These are phyloP conservation scores for Limanda limanda DNA, from an alignment of 2,113 vertebrate species.

Conservation along the genomic window DNA sequence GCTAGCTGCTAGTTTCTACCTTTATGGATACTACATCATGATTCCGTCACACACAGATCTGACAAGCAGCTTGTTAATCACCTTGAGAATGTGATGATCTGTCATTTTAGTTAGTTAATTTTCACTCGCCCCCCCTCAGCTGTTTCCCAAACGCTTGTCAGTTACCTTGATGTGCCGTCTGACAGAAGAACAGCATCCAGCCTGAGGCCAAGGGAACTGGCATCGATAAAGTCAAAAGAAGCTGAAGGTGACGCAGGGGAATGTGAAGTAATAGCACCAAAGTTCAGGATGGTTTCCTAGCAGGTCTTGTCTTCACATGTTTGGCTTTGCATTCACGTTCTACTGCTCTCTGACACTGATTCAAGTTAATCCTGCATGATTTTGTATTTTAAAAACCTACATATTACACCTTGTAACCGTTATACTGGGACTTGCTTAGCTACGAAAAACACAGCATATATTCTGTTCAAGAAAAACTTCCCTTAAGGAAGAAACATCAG, in stretches of 20 bases:
- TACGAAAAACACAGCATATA: too few species aligned
- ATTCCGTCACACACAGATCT: too few species aligned
- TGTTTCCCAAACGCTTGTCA: conserved; percentile 9
- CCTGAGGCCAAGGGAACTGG: conserved; percentile 11
- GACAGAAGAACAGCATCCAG: not conserved
- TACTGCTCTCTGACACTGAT: too few species aligned
- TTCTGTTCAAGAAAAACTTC: too few species aligned
- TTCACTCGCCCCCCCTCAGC: too few species aligned
- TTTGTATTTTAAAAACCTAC: not conserved
- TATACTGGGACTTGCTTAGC: too few species aligned
- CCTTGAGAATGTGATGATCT: too few species aligned
- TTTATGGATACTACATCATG: too few species aligned
- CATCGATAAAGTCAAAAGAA: conserved; percentile 12
- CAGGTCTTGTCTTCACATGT: conserved; percentile 4
- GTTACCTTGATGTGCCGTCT: conserved; percentile 36
- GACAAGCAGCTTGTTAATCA: not conserved
- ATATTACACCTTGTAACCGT: not conserved
- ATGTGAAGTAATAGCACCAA: not conserved
- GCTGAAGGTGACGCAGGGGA: conserved; percentile 4
- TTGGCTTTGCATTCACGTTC: not conserved
- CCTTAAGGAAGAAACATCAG: too few species aligned
- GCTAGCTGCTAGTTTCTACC: too few species aligned
- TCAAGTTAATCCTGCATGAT: not conserved
- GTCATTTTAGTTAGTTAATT: too few species aligned
- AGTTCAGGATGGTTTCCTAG: not conserved